Evolutionary conservation across 1,140 invertebrate species (phyloP).

Genomic region (Luehdorfia chinensis): DNA sequence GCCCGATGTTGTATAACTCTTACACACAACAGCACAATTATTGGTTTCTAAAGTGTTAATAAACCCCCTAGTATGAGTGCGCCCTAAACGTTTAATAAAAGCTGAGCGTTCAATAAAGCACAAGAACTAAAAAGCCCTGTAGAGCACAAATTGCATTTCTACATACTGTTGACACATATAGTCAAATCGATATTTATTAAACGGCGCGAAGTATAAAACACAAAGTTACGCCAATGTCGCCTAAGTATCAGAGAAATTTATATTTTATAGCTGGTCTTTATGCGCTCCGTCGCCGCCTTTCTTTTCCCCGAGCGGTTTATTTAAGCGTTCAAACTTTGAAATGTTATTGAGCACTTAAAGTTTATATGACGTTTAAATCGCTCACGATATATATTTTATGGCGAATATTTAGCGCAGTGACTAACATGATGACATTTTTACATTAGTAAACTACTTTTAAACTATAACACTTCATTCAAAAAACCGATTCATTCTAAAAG

Average conservation of each 20-base stretch:
- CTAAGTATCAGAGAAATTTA: slow-evolving; percentile 9
- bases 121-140: not conserved
- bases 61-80: not conserved
- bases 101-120: slow-evolving; percentile 9
- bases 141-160: slow-evolving; percentile 6
- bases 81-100: slow-evolving; percentile 9
- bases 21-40: too few relatives aligned
- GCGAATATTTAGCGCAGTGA: too few relatives aligned
- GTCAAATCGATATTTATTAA: slow-evolving; percentile 9
- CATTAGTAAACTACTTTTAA: too few relatives aligned
- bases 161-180: slow-evolving; percentile 7
- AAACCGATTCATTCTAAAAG: too few relatives aligned
- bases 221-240: not conserved
- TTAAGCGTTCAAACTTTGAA: slow-evolving; percentile 11
- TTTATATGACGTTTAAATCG: slow-evolving; percentile 12
- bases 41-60: too few relatives aligned
- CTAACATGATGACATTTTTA: too few relatives aligned
- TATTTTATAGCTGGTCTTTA: slow-evolving; percentile 3
- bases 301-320: slow-evolving; percentile 7
- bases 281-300: slow-evolving; percentile 2
- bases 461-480: too few relatives aligned
- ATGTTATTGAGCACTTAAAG: slow-evolving; percentile 9
- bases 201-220: not conserved
- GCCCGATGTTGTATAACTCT: too few relatives aligned
- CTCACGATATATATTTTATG: not conserved